Base-by-base conservation (phyloP, 2,797 vertebrate species). In the Dallia pectoralis region DNA sequence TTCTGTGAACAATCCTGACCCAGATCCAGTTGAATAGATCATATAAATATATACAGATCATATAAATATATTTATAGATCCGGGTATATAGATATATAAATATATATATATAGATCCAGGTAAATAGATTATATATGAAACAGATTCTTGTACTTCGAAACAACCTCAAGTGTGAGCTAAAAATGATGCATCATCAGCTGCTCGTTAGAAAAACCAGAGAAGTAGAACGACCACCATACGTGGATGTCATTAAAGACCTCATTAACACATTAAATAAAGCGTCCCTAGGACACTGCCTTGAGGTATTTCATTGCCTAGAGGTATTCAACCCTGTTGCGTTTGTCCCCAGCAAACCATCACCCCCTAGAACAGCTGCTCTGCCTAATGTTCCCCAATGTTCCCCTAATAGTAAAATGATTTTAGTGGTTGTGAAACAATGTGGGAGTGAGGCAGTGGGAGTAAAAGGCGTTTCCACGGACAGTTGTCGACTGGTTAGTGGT, bases 391-490 rank as follows among this genome's bases (percentile, higher is more conserved):
- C 51, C 51, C 73, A n/a, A 56, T 63, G 74, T 73, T 79, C 22
- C n/a, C 65, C 65, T 67, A 73, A 72, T 25, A 63, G 53, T 71
- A 74, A 74, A 67, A 73, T 67, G 59, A 74, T 77, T 81, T 78
- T 30, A 69, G 74, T 2, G 5, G 56, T 63, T 56, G 69, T 72
- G 36, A 67, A 81, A 40, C 36, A 63, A 73, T 19, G 69, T 68
- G 72, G 71, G 77, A 0, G 16, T 62, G 65, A 49, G 73, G 32
- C 63, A 74, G 25, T 33, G 68, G 56, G 30, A 82, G 73, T 78
- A 66, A 82, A 25, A 27, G 48, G 29, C 44, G 40, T 32, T 68
- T 69, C 69, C 71, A 77, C 59, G 48, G 74, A 70, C 77, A 83
- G 22, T 70, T 19, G 18, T 78, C 66, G 5, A 9, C 6, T 40